Conservation (phyloP, 2,888 invertebrate species). For the Tipula vernalis region DNA sequence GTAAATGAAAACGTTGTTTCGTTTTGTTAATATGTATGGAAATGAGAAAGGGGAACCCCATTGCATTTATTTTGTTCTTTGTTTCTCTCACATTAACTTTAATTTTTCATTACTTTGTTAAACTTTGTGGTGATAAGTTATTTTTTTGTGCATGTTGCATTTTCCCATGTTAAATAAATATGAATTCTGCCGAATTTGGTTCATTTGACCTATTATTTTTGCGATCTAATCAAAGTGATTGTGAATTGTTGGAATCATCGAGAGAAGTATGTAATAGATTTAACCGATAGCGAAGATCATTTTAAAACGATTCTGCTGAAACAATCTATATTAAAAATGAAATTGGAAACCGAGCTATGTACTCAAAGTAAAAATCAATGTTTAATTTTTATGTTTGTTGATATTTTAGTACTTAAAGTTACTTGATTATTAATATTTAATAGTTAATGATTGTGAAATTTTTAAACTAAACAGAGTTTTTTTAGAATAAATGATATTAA, state of each 20-base stretch:
- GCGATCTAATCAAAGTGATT: neutral
- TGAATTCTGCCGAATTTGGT: neutral
- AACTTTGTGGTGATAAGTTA: neutral
- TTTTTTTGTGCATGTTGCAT: neutral
- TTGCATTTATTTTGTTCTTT: neutral
- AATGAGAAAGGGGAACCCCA: neutral
- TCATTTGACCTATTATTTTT: neutral
- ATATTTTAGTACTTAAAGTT: neutral
- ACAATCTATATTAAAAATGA: neutral
- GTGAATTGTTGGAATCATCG: neutral
- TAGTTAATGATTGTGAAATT: neutral
- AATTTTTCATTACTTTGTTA: neutral
- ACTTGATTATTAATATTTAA: neutral
- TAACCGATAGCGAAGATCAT: neutral
- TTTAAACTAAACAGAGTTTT: too few relatives aligned
- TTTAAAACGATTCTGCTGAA: neutral
- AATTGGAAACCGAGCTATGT: too few relatives aligned
- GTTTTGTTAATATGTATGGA: too few relatives aligned
- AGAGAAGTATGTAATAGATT: neutral
- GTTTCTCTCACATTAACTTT: neutral
- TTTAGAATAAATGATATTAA: too few relatives aligned
- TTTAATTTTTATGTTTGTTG: neutral
- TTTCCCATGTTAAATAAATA: neutral
- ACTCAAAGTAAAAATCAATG: neutral
- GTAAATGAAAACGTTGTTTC: neutral